Percentiles rank a stretch among this genome's conserved stretches.
Conservation (phyloP, 2,888 invertebrate species). For the Epirrhoe tristata region DNA sequence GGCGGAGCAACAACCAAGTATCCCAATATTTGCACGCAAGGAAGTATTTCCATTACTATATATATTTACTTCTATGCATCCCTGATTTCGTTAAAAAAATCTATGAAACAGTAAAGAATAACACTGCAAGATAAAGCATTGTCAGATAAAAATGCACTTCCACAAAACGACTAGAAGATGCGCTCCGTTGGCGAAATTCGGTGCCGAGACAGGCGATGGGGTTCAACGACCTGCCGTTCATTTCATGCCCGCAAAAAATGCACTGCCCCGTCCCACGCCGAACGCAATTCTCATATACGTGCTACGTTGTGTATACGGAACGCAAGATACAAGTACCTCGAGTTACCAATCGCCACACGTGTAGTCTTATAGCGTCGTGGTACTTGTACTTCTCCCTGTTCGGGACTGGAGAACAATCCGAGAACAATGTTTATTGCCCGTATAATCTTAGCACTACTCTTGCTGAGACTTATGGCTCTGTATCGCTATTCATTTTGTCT, state of each 20-base stretch:
- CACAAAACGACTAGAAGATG: slow-evolving; percentile 60
- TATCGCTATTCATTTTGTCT: slow-evolving; percentile 25
- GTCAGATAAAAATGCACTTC: slow-evolving; percentile 44
- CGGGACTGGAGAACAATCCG: slow-evolving; percentile 64
- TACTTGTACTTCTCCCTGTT: slow-evolving; percentile 68
- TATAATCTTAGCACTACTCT: slow-evolving; percentile 50
- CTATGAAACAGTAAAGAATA: slow-evolving; percentile 5
- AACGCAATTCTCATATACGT: slow-evolving; percentile 74
- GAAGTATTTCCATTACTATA: slow-evolving; percentile 37
- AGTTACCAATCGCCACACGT: slow-evolving; percentile 72
- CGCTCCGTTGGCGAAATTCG: slow-evolving; percentile 76
- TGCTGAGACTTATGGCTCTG: slow-evolving; percentile 26
- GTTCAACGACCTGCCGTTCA: slow-evolving; percentile 80
- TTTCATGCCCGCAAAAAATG: slow-evolving; percentile 82
- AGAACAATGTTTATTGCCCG: slow-evolving; percentile 64
- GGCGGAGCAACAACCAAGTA: slow-evolving; percentile 40
- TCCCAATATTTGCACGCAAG: slow-evolving; percentile 56
- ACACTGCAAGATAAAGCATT: slow-evolving; percentile 17
- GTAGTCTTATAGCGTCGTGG: slow-evolving; percentile 66
- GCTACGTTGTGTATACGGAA: slow-evolving; percentile 49
- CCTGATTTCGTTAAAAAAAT: not conserved
- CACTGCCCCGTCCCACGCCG: slow-evolving; percentile 81
- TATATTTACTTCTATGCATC: slow-evolving; percentile 33
- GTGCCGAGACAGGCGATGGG: slow-evolving; percentile 71
- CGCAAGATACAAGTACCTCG: slow-evolving; percentile 62